These are phyloP conservation scores for Agrotis puta DNA, from an alignment of 2,888 invertebrate genomes.

Conservation along the genomic window DNA sequence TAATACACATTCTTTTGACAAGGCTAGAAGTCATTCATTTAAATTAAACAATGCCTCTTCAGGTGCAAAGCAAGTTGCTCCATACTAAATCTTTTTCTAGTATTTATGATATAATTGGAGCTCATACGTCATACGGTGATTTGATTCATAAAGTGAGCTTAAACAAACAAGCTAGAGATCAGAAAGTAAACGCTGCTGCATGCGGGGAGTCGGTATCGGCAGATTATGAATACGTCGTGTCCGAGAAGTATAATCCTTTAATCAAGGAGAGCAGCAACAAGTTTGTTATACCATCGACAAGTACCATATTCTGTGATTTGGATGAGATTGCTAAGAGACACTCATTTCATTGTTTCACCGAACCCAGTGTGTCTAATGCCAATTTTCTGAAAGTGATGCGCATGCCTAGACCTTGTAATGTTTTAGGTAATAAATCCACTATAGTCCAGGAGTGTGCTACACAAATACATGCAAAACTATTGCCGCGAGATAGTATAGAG, in stretches of 20 bases:
- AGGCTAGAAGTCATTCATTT: slow-evolving; percentile 1
- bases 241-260: slow-evolving; percentile 77
- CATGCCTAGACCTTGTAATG: slow-evolving; percentile 59
- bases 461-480: slow-evolving; percentile 73
- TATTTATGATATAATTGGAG: slow-evolving; percentile 75
- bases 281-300: slow-evolving; percentile 75
- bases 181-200: slow-evolving; percentile 51
- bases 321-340: slow-evolving; percentile 82
- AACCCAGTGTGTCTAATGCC: slow-evolving; percentile 70
- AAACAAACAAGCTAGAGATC: slow-evolving; percentile 47
- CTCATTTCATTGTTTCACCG: slow-evolving; percentile 78
- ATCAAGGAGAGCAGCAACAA: slow-evolving; percentile 72
- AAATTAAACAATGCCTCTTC: slow-evolving; percentile 61
- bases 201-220: slow-evolving; percentile 52
- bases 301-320: slow-evolving; percentile 85
- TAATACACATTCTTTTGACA: slow-evolving; percentile 10
- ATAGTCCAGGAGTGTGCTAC: slow-evolving; percentile 82
- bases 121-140: slow-evolving; percentile 63
- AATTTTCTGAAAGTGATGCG: slow-evolving; percentile 69
- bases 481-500: slow-evolving; percentile 70
- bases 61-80: slow-evolving; percentile 54
- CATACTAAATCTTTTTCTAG: slow-evolving; percentile 76
- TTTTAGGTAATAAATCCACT: slow-evolving; percentile 71
- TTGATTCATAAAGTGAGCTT: slow-evolving; percentile 59
- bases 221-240: slow-evolving; percentile 40